Base-by-base conservation (phyloP, 64 coral and sea anemone genomes). In the Pachyseris speciosa region DNA sequence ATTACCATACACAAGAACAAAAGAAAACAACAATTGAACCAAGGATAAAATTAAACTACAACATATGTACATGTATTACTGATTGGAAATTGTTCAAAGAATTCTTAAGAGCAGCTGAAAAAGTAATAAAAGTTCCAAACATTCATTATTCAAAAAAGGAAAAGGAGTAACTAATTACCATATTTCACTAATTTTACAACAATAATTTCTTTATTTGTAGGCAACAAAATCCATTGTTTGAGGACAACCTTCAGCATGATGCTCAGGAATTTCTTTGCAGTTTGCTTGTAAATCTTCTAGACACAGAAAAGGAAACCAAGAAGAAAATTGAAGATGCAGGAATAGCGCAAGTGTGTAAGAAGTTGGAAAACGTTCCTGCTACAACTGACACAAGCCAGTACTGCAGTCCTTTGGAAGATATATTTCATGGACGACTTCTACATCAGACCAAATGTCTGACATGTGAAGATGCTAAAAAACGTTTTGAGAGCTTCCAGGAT, bases 401-500 rank as follows among this genome's bases (percentile, higher is more conserved):
- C 30, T 24, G 40, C 7, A 87, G 69, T 34, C 88, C 66, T 4
- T 85, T 98, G 4, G 61, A 94, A 63, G 70, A 88, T 17, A 66
- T 98, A 32, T 99, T 99, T 84, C 94, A 99, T 73, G 97, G 97
- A 41, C 83, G 71, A 9, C 72, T 99, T 69, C 78, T 95, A 8
- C 89, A 92, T 34, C 90, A 95, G 40, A 99, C 97, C 27, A 95
- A 95, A 50, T 99, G 97, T 38, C 68, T 99, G n/a, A 99, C 89
- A 26, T 99, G 97, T 60, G 97, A 99, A 81, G 87, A 93, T 41
- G 84, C 90, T 16, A 95, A 95, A 10, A 91, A 85, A 40, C 68
- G 97, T 6, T 88, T 90, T 81, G 97, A 99, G 77, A 84, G 69
- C n/a, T 95, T 99, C 77, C 97, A 95, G 90, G 97, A 99, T 28